Conservation (phyloP, 2,113 vertebrate genomes). For the Odontophorus gujanensis region DNA sequence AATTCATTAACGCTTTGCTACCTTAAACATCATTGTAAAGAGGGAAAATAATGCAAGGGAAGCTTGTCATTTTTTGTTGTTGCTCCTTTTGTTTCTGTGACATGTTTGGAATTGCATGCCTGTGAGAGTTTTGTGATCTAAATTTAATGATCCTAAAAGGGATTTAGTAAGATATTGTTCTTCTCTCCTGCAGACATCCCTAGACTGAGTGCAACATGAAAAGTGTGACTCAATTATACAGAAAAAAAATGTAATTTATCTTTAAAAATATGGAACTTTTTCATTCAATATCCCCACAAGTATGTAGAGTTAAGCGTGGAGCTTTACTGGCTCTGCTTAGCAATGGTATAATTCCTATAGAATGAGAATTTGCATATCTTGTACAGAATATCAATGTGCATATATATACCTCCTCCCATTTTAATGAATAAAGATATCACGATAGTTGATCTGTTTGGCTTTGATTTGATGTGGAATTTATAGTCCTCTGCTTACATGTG, state of each 20-base stretch:
- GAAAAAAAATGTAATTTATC: slow-evolving; percentile 70
- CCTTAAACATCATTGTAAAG: slow-evolving; percentile 76
- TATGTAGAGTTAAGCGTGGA: slow-evolving; percentile 55
- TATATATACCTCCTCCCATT: background rate
- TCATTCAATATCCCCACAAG: slow-evolving; percentile 70
- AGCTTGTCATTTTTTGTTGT: slow-evolving; percentile 77
- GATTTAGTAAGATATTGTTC: slow-evolving; percentile 81
- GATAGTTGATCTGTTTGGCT: background rate
- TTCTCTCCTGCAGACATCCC: slow-evolving; percentile 70
- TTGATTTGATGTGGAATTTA: background rate
- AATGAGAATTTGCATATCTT: slow-evolving; percentile 58
- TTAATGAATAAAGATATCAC: background rate
- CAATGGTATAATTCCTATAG: slow-evolving; percentile 69
- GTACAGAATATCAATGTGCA: background rate
- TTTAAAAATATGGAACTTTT: slow-evolving; percentile 75
- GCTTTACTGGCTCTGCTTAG: slow-evolving; percentile 75
- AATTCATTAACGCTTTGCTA: slow-evolving; percentile 84
- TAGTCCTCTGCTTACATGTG: background rate
- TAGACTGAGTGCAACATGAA: slow-evolving; percentile 69
- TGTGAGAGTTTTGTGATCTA: slow-evolving; percentile 79
- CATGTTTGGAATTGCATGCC: slow-evolving; percentile 76
- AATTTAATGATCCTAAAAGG: slow-evolving; percentile 83
- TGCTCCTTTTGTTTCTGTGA: slow-evolving; percentile 76
- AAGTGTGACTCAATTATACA: slow-evolving; percentile 79
- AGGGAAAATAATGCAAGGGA: slow-evolving; percentile 73